Evolutionary conservation across 2,113 vertebrate species (phyloP).

Genomic region (Esox niger): DNA sequence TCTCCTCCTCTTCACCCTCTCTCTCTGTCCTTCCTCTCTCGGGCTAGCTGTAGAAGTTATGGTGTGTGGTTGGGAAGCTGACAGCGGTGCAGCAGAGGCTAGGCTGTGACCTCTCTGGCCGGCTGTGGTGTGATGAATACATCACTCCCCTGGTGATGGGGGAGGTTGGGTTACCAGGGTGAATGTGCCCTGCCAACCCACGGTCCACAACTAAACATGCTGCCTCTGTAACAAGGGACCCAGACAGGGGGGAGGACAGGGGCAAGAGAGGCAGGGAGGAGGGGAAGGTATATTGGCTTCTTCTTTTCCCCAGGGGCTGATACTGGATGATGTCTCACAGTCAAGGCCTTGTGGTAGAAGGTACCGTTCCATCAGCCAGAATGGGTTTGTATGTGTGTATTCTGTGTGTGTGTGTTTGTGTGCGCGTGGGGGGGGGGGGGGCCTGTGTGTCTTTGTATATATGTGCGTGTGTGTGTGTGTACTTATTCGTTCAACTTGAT

Average conservation of each 20-base stretch:
- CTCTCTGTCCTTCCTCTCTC: conserved; percentile 15
- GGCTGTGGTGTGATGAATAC: conserved; percentile 65
- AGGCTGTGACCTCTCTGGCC: conserved; percentile 66
- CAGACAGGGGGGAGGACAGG: conserved; percentile 13
- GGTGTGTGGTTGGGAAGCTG: conserved; percentile 65
- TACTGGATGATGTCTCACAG: conserved; percentile 65
- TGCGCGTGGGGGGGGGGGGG: too few relatives aligned
- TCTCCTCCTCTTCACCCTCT: neutral
- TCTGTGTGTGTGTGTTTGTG: conserved; percentile 10
- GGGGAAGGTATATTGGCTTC: conserved; percentile 13
- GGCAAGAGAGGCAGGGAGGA: neutral
- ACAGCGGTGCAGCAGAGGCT: conserved; percentile 73
- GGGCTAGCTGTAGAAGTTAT: conserved; percentile 63
- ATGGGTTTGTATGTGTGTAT: conserved; percentile 17
- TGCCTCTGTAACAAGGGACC: conserved; percentile 57
- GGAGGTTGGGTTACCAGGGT: conserved; percentile 28
- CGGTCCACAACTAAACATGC: conserved; percentile 49
- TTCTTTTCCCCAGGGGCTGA: conserved; percentile 57
- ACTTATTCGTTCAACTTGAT: neutral
- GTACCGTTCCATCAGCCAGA: conserved; percentile 57
- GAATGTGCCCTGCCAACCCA: conserved; percentile 38
- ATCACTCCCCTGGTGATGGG: conserved; percentile 58
- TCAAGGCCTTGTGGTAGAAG: conserved; percentile 54
- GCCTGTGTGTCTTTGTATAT: too few relatives aligned
- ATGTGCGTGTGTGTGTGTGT: conserved; percentile 3